A percentile compares a stretch with the other conserved stretches of the same genome.
Conservation (phyloP, 2,797 vertebrate genomes). For the Acanthornis magna region DNA sequence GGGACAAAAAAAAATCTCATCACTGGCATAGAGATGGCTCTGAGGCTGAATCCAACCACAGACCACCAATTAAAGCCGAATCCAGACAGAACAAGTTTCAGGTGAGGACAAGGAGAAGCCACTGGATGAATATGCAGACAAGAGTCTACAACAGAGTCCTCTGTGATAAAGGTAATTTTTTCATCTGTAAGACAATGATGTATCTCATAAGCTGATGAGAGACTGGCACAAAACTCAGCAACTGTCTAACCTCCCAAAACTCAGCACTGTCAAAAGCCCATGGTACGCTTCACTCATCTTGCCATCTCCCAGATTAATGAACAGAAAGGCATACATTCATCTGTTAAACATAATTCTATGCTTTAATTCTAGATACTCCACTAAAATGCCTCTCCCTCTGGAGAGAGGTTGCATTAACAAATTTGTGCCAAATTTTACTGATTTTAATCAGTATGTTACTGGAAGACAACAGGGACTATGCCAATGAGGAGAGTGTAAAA, state of each 20-base stretch:
- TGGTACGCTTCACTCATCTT: background rate
- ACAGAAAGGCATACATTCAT: background rate
- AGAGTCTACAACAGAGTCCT: background rate
- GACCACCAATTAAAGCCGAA: background rate
- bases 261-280: background rate
- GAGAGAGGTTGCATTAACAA: background rate
- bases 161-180: background rate
- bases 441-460: background rate
- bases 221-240: background rate
- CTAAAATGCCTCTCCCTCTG: background rate
- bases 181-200: background rate
- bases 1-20: background rate
- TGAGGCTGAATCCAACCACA: background rate
- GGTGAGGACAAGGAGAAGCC: background rate
- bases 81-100: background rate
- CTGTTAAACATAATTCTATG: background rate
- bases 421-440: background rate
- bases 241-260: background rate
- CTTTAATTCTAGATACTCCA: background rate
- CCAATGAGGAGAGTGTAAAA: background rate
- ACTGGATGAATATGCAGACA: background rate
- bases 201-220: background rate
- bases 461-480: background rate
- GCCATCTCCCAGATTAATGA: background rate
- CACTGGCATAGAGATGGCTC: background rate